phyloP scores from a whole-genome alignment of 2,888 invertebrate genomes.

The Phytoseiulus persimilis region DNA sequence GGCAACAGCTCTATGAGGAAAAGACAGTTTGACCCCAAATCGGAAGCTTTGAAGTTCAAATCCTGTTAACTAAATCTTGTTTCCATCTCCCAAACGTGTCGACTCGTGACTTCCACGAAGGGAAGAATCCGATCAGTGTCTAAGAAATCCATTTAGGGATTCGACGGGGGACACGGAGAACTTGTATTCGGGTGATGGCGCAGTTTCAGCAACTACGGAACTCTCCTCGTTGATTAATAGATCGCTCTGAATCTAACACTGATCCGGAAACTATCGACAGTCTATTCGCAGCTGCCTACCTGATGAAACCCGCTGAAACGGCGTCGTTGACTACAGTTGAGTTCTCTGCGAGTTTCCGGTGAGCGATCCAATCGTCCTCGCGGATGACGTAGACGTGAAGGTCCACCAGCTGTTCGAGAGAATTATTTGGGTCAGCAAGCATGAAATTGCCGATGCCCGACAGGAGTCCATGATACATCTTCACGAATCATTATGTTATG shows the following conservation, averaged over 20 bases:
- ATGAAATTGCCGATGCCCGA: neutral
- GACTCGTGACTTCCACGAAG: neutral
- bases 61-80: neutral
- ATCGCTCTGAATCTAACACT: neutral
- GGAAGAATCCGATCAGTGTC: neutral
- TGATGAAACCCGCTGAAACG: slow-evolving; percentile 31
- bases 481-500: no score
- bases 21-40: neutral
- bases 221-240: neutral
- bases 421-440: neutral
- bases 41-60: neutral
- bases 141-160: neutral
- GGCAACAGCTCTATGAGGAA: neutral
- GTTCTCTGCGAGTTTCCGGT: slow-evolving; percentile 15
- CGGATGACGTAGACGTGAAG: slow-evolving; percentile 28
- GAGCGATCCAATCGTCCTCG: slow-evolving; percentile 31
- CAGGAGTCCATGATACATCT: neutral
- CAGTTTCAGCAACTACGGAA: neutral
- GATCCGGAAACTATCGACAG: neutral
- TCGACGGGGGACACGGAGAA: neutral
- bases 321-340: slow-evolving; percentile 21
- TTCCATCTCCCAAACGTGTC: neutral
- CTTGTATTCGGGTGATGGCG: neutral
- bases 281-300: neutral
- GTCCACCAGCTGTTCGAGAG: slow-evolving; percentile 16